Conservation (phyloP, 1,140 invertebrate species). For the Solen grandis region DNA sequence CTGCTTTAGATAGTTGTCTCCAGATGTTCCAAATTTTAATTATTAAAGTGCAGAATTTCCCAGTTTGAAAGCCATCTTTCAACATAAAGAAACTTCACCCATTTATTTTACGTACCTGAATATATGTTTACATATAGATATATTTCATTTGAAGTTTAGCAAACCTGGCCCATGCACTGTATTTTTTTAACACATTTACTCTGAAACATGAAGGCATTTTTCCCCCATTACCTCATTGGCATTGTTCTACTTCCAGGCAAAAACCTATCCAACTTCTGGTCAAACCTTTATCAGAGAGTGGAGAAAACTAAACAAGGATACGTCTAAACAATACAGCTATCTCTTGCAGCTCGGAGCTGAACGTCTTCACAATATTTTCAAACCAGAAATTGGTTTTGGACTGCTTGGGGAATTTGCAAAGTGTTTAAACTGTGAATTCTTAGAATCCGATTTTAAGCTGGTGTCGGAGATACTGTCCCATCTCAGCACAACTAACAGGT, state of each 20-base stretch:
- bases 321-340: conserved; percentile 34
- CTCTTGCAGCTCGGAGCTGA: conserved; percentile 31
- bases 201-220: too few species aligned
- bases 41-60: too few species aligned
- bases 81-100: too few species aligned
- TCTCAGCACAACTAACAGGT: conserved; percentile 38
- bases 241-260: conserved; percentile 5
- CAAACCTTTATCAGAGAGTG: conserved; percentile 48
- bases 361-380: conserved; percentile 32
- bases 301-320: conserved; percentile 38
- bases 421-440: conserved; percentile 43
- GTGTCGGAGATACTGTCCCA: conserved; percentile 24
- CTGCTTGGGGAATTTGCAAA: conserved; percentile 44
- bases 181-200: too few species aligned
- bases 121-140: too few species aligned
- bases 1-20: too few species aligned
- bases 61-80: too few species aligned
- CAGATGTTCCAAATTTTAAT: too few species aligned
- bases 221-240: too few species aligned
- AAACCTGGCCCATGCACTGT: too few species aligned
- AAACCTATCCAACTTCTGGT: conserved; percentile 14
- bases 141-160: too few species aligned
- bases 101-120: too few species aligned
- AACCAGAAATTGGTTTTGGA: conserved; percentile 53
- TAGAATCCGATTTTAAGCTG: neutral